Conservation (phyloP, 2,113 vertebrate genomes). For the Terrapene triunguis region DNA sequence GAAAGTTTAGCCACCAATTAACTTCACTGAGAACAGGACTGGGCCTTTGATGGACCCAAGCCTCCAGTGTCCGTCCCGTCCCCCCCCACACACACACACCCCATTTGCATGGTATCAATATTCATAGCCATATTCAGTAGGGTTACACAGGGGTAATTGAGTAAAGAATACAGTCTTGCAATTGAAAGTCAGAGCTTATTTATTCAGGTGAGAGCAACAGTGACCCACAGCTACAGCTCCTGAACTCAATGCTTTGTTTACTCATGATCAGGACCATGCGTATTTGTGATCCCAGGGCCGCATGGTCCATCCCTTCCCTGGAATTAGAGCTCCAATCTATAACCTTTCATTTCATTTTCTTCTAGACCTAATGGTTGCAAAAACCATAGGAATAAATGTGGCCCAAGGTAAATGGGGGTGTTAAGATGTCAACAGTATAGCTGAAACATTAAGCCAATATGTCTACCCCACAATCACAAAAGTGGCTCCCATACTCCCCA, state of each 20-base stretch:
- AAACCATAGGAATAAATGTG: not conserved
- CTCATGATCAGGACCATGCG: not conserved
- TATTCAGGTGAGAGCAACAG: not conserved
- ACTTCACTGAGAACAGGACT: not conserved
- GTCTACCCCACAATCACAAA: not conserved
- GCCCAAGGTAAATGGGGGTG: not conserved
- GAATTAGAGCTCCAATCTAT: not conserved
- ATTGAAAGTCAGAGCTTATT: not conserved
- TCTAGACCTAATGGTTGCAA: not conserved
- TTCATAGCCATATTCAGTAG: not conserved
- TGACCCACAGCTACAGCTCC: conserved; percentile 2
- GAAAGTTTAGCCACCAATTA: not conserved
- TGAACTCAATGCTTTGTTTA: not conserved
- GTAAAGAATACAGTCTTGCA: not conserved
- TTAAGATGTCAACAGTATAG: not conserved
- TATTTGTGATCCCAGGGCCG: not conserved
- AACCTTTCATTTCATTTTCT: not conserved
- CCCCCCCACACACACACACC: too few relatives aligned
- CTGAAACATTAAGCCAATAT: not conserved
- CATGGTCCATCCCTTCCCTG: not conserved
- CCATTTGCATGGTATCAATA: not conserved
- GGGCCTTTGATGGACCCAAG: not conserved
- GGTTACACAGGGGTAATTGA: not conserved
- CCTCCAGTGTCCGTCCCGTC: not conserved
- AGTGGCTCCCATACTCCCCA: not conserved